phyloP scores from a whole-genome alignment of 2,888 invertebrate genomes.

The Dromius quadrimaculatus region DNA sequence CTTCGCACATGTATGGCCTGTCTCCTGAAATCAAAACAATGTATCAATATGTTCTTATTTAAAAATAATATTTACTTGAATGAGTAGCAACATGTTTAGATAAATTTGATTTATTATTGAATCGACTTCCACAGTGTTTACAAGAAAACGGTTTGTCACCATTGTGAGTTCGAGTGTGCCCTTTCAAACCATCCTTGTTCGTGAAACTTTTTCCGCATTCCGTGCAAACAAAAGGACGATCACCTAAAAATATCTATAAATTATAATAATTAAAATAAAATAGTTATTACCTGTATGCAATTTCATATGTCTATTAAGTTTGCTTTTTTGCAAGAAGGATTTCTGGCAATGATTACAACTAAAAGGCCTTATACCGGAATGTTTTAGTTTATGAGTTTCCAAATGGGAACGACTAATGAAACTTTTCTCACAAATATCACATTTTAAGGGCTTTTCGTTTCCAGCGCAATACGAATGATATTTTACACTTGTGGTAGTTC shows the following conservation, averaged over 20 bases:
- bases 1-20: constrained; percentile 70
- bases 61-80: constrained; percentile 63
- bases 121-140: constrained; percentile 71
- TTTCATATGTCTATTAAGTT: constrained; percentile 78
- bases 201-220: constrained; percentile 75
- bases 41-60: constrained; percentile 35
- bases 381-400: constrained; percentile 78
- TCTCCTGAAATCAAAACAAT: constrained; percentile 65
- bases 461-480: constrained; percentile 76
- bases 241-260: constrained; percentile 62
- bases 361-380: constrained; percentile 73
- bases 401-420: constrained; percentile 80
- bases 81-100: constrained; percentile 76
- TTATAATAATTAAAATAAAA: background rate
- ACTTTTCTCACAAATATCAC: constrained; percentile 70
- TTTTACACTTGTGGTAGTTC: constrained; percentile 75
- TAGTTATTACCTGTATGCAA: constrained; percentile 68
- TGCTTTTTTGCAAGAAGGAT: constrained; percentile 77
- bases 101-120: constrained; percentile 76
- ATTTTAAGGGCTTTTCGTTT: constrained; percentile 68
- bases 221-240: constrained; percentile 70
- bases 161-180: constrained; percentile 74
- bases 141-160: constrained; percentile 74
- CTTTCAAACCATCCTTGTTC: constrained; percentile 70
- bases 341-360: constrained; percentile 75